Conservation (phyloP, 2,797 vertebrate species). For the Sebastolobus alascanus region DNA sequence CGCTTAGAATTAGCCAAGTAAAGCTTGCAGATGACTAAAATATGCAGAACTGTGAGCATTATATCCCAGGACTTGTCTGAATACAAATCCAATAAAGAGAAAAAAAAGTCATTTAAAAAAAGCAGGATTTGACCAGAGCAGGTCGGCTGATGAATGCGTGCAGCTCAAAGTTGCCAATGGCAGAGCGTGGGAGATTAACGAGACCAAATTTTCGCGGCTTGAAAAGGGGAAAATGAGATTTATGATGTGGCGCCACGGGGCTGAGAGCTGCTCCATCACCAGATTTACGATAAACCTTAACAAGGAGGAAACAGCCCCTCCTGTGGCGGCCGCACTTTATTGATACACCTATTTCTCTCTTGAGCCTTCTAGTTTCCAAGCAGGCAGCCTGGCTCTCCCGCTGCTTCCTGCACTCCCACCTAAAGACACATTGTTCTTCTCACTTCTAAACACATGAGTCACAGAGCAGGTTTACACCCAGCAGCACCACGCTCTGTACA, state of each 20-base stretch:
- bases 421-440: slow-evolving; percentile 61
- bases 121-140: slow-evolving; percentile 72
- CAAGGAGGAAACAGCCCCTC: slow-evolving; percentile 84
- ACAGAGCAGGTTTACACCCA: slow-evolving; percentile 32
- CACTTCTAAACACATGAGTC: slow-evolving; percentile 57
- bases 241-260: slow-evolving; percentile 82
- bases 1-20: slow-evolving; percentile 57
- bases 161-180: slow-evolving; percentile 84
- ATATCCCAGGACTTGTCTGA: slow-evolving; percentile 34
- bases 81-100: slow-evolving; percentile 58
- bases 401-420: slow-evolving; percentile 53
- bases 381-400: slow-evolving; percentile 50
- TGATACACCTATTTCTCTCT: slow-evolving; percentile 78
- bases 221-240: slow-evolving; percentile 88
- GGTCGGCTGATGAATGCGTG: slow-evolving; percentile 84
- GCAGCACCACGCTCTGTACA: background rate
- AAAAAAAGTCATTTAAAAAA: slow-evolving; percentile 33
- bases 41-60: slow-evolving; percentile 24
- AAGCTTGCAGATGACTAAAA: slow-evolving; percentile 35
- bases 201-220: slow-evolving; percentile 82
- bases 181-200: slow-evolving; percentile 86
- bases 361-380: slow-evolving; percentile 51
- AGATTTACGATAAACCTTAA: slow-evolving; percentile 89
- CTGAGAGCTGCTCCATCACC: slow-evolving; percentile 87
- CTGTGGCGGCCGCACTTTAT: slow-evolving; percentile 77